Evolutionary conservation across 2,888 invertebrate species (phyloP), one percentile per base, ranked within the genome.

Genomic region (Lasioglossum malachurum): DNA sequence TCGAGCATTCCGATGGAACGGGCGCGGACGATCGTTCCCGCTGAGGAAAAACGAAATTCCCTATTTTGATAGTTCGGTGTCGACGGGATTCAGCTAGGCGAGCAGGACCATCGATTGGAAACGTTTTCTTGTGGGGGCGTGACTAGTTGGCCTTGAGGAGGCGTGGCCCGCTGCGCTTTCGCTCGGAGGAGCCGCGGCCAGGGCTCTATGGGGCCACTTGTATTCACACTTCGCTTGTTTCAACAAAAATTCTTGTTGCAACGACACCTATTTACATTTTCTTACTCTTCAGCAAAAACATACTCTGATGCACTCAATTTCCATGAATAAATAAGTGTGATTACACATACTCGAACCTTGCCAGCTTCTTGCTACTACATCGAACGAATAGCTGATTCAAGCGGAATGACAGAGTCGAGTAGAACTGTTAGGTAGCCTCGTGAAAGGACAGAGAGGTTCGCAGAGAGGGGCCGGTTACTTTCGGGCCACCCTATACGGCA

Each of bases 171-270:
- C 0, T 12, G 57, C 57, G n/a, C 12, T 8, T 1, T 1, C 10
- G 57, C 57, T n/a, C 4, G 12, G 57, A 57, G n/a, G 57, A 57
- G 57, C 57, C 12, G 57, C 3, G 57, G 57, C 1, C 12, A 12
- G 1, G 4, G 57, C 57, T 57, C 57, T n/a, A 4, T 1, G 57
- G 57, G 57, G n/a, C n/a, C 12, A 57, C 53, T 53, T n/a, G 2
- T 1, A 1, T 10, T 53, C 3, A 10, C 10, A 0, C 3, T n/a
- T 23, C 10, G 23, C 8, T 53, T 2, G n/a, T 2, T n/a, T 53
- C 1, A 3, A 53, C 53, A 10, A 53, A 53, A n/a, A 53, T 23
- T 8, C 23, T n/a, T n/a, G n/a, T n/a, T n/a, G n/a, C n/a, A n/a
- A n/a, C 3, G 23, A 23, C 23, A 1, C 23, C 8, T 19, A 35